A percentile compares a stretch with the other conserved stretches of the same genome.
Conservation (phyloP, 1,140 invertebrate genomes). For the Camponotus floridanus region DNA sequence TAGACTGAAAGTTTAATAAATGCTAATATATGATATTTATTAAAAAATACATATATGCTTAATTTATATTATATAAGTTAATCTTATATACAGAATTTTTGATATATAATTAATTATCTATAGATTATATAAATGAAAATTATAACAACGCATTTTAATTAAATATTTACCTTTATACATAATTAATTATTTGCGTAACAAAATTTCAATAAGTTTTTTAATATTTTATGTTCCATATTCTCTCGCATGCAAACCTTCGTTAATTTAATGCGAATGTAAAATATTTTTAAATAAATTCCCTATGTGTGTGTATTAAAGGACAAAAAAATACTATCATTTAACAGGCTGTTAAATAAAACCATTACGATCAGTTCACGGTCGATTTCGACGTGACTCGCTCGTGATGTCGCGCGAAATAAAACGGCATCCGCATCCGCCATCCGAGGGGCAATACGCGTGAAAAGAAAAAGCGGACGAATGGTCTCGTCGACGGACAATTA, state of each 20-base stretch:
- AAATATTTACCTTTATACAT: neutral
- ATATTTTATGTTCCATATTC: neutral
- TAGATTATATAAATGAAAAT: no score
- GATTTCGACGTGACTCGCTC: neutral
- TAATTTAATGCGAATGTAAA: neutral
- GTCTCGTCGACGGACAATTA: slow-evolving; percentile 61
- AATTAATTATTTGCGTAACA: neutral
- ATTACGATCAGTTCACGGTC: neutral
- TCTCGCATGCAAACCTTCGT: neutral
- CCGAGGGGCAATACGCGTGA: slow-evolving; percentile 12
- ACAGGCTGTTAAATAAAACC: neutral
- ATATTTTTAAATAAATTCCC: neutral
- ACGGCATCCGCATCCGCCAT: slow-evolving; percentile 25
- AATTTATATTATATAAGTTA: no score
- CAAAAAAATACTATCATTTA: neutral
- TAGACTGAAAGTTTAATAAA: no score
- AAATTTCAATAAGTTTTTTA: neutral
- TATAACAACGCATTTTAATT: slow-evolving; percentile 14
- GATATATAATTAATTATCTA: no score
- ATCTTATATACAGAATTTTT: no score
- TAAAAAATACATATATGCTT: no score
- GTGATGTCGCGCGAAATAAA: slow-evolving; percentile 22
- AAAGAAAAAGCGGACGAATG: slow-evolving; percentile 60
- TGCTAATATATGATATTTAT: no score
- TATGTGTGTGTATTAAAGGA: neutral